Evolutionary conservation across 2,888 invertebrate species (phyloP).

Genomic region (Cristatella mucedo): DNA sequence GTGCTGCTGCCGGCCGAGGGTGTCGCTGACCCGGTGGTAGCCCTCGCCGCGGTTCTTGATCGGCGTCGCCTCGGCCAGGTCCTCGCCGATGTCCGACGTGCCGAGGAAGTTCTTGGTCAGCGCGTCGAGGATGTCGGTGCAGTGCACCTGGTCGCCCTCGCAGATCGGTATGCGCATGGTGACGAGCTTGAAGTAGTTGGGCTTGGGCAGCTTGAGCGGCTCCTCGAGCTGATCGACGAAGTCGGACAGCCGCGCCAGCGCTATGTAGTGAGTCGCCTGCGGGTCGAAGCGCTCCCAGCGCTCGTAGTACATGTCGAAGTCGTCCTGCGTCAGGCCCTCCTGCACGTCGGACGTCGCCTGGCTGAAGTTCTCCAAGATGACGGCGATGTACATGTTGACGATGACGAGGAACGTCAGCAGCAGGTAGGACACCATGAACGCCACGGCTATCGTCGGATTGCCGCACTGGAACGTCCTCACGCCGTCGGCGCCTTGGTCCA

Average conservation of each 20-base stretch:
- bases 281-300: constrained; percentile 95
- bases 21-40: too few species aligned
- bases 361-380: constrained; percentile 96
- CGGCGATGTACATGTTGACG: constrained; percentile 99
- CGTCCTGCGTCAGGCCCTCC: constrained; percentile 70
- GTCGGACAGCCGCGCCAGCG: constrained; percentile 78
- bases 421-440: constrained; percentile 82
- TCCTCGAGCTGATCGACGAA: constrained; percentile 87
- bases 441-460: constrained; percentile 78
- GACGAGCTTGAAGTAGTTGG: constrained; percentile 83
- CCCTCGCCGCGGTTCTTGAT: too few species aligned
- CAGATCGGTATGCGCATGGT: constrained; percentile 91
- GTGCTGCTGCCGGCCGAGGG: too few species aligned
- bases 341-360: constrained; percentile 91
- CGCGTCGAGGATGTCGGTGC: constrained; percentile 80
- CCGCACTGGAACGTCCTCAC: too few species aligned
- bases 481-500: too few species aligned
- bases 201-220: constrained; percentile 80
- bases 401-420: constrained; percentile 96
- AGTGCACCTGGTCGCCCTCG: constrained; percentile 83
- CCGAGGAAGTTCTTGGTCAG: too few species aligned
- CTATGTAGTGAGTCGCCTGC: constrained; percentile 85
- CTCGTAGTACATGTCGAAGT: constrained; percentile 91
- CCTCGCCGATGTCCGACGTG: too few species aligned
- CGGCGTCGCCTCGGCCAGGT: too few species aligned